These are phyloP conservation scores for Hippocampus zosterae DNA, from an alignment of 2,113 vertebrate genomes.

Conservation along the genomic window DNA sequence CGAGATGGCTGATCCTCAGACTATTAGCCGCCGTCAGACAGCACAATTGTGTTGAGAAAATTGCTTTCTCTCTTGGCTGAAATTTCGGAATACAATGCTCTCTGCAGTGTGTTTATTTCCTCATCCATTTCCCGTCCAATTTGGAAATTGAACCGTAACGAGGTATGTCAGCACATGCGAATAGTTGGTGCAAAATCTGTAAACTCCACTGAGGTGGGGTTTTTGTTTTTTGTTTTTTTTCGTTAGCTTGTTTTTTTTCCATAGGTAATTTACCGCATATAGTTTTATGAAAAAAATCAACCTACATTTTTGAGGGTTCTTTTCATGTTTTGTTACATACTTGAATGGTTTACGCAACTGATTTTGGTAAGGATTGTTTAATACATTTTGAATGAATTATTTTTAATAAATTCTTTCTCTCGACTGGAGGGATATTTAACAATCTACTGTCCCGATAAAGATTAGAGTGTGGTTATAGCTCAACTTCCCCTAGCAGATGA, in stretches of 20 bases:
- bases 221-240: background rate
- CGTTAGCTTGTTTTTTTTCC: background rate
- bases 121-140: conserved; percentile 17
- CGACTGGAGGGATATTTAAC: background rate
- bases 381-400: background rate
- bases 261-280: background rate
- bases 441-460: background rate
- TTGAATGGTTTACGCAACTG: background rate
- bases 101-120: conserved; percentile 13
- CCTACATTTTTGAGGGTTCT: background rate
- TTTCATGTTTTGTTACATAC: background rate
- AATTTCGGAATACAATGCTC: conserved; percentile 8
- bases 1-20: conserved; percentile 56
- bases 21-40: conserved; percentile 53
- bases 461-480: no score
- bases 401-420: background rate
- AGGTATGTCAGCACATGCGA: background rate
- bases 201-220: background rate
- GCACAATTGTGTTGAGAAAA: conserved; percentile 33
- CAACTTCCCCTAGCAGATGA: no score
- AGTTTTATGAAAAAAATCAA: background rate
- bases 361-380: background rate
- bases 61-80: conserved; percentile 13
- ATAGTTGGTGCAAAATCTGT: background rate
- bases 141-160: conserved; percentile 8